Percentiles rank a stretch among this genome's conserved stretches.
Conservation (phyloP, 2,113 vertebrate genomes). For the Mormyrus lacerda region DNA sequence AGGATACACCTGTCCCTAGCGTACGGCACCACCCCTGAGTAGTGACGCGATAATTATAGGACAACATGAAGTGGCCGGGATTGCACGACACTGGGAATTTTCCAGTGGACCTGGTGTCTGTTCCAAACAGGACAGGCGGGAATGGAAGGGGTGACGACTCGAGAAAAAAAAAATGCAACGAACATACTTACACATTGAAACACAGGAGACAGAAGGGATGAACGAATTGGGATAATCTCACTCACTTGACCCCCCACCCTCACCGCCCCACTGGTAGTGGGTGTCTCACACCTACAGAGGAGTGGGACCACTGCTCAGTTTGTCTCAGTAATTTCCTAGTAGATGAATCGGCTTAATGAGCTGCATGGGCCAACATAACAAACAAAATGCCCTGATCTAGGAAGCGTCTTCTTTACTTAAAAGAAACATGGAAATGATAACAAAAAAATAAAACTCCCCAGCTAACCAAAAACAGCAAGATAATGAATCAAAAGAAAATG, state of each 20-base stretch:
- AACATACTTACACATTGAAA: not conserved
- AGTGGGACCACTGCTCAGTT: not conserved
- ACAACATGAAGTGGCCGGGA: not conserved
- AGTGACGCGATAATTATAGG: not conserved
- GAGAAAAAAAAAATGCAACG: not conserved
- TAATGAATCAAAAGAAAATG: not conserved
- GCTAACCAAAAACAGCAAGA: not conserved
- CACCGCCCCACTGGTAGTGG: no score
- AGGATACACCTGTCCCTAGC: not conserved
- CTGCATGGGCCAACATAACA: not conserved
- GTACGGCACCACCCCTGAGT: not conserved
- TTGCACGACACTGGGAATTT: slow-evolving; percentile 28
- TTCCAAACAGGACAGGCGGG: not conserved
- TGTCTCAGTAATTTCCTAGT: not conserved
- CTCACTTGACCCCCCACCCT: not conserved
- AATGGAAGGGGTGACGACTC: no score
- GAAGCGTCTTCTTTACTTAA: not conserved
- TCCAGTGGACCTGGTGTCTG: not conserved
- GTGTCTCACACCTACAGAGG: no score
- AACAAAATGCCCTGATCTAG: not conserved
- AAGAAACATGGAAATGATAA: not conserved
- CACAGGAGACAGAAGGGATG: not conserved
- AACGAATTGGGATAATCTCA: not conserved
- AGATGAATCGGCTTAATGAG: not conserved
- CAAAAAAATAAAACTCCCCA: not conserved